Base-by-base conservation (phyloP, 2,797 vertebrate genomes). In the Neosalanx taihuensis region DNA sequence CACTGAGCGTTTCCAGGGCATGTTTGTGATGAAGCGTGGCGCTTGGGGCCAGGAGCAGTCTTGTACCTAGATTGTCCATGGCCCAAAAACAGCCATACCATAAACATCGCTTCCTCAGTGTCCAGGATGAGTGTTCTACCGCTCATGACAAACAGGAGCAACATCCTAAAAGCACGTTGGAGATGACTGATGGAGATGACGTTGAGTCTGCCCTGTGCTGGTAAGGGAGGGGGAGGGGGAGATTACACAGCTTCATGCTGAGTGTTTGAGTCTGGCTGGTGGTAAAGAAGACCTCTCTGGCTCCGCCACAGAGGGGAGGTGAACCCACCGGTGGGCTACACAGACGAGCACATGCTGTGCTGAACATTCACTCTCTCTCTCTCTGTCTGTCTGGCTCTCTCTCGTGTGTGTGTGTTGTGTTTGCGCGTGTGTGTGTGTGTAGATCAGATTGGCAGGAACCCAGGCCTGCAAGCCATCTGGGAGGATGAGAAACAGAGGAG, bases 401-500 rank as follows among this genome's bases (percentile, higher is more conserved):
- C 26, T 26, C 23, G 1, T 1, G 23, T 1, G 23, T 26, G 23
- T 26, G 23, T 26, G 31, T 58, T 67, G 23, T 76, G 35, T 73
- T 59, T 71, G 57, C 57, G 68, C 72, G 66, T 72, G 49, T 73
- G 49, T 68, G 72, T 67, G 61, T 76, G 84, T 91, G 73, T 85
- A 99, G 97, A 89, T 93, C 96, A 97, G 85, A 94, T 97, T 74
- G 96, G 95, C 79, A 94, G 89, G 83, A 99, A 99, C 79, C 97
- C 97, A 5, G 97, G 97, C 49, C 92, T 99, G 20, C 96, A 97
- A 85, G 95, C 94, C 72, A 98, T 99, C 89, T 99, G 98, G 97
- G 97, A 99, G 86, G 97, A 99, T 70, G 98, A 99, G 90, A 98
- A 96, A 84, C 96, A 95, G 84, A 92, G 98, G 61, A 92, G 95